These are phyloP conservation scores for Prorops nasuta DNA, from an alignment of 1,140 invertebrate genomes.

Conservation along the genomic window DNA sequence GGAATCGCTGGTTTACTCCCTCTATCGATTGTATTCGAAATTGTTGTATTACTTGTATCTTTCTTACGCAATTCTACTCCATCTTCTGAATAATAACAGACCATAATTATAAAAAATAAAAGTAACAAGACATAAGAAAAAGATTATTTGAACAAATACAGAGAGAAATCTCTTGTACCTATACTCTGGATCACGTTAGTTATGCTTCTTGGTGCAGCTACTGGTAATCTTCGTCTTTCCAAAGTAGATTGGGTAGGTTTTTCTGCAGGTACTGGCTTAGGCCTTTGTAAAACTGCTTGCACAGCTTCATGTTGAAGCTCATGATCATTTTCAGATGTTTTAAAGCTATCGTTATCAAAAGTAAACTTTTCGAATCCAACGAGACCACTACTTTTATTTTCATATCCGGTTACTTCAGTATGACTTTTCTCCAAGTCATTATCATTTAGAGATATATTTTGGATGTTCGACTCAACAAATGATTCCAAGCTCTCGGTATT, in stretches of 20 bases:
- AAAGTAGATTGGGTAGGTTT: conserved; percentile 40
- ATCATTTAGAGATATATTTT: neutral
- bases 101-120: conserved; percentile 1
- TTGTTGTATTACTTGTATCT: conserved; percentile 21
- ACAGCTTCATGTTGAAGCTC: conserved; percentile 22
- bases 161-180: conserved; percentile 12
- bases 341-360: too few relatives aligned
- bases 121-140: too few relatives aligned
- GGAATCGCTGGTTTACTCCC: conserved; percentile 68
- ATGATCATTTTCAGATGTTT: conserved; percentile 13
- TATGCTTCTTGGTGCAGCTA: conserved; percentile 60
- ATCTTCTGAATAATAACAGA: conserved; percentile 35
- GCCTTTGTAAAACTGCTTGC: conserved; percentile 23
- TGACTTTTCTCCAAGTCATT: neutral
- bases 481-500: conserved; percentile 1
- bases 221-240: conserved; percentile 49
- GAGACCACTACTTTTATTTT: conserved; percentile 11
- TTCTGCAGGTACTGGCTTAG: conserved; percentile 37
- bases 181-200: conserved; percentile 37
- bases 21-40: conserved; percentile 26
- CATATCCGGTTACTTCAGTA: conserved; percentile 8
- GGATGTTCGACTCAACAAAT: neutral
- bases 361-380: conserved; percentile 32
- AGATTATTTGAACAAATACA: conserved; percentile 7
- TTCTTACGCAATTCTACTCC: conserved; percentile 47